Evolutionary conservation across 1,140 invertebrate genomes (phyloP), one percentile per base, ranked within the genome.

Genomic region (Telenomus remus): DNA sequence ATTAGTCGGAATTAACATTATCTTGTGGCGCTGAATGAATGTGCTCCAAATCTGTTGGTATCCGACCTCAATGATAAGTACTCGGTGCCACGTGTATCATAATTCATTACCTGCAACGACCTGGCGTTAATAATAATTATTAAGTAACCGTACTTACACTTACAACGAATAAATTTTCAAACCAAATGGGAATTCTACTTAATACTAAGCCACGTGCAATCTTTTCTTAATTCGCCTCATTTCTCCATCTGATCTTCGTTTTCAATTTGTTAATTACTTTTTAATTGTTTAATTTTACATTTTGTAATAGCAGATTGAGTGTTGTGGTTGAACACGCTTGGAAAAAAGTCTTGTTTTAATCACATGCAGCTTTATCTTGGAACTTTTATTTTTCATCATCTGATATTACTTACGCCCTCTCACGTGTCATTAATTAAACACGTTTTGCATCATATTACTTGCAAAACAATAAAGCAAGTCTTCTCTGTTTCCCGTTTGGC

Each of bases 401-500:
- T 8, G 19, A 11, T 55, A 69, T 63, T 13, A 63, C 53, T 51
- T 13, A 9, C 13, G 51, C 7, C 14, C 43, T 35, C 54, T 50
- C 39, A 47, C 50, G 55, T 49, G 35, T 65, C 55, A 44, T 73
- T 70, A 76, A 70, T 70, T 42, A 66, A 76, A 61, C 39, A 59
- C 50, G 48, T 65, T 70, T 76, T 60, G 65, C 50, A 53, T 70
- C 55, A 27, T 44, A 65, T 73, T 73, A 64, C n/a, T 56, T 44
- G 37, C 53, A 10, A 6, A 35, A 59, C 51, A 63, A 70, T 61
- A 74, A 49, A 49, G 50, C 48, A 51, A 48, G 43, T 44, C 15
- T 61, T 57, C 56, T 66, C 51, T 48, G 48, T 65, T 59, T 48
- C 46, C 63, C 60, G 57, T 68, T 75, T 53, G 44, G 44, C 47